phyloP scores from a whole-genome alignment of 2,797 vertebrate genomes.

The Falco concolor region DNA sequence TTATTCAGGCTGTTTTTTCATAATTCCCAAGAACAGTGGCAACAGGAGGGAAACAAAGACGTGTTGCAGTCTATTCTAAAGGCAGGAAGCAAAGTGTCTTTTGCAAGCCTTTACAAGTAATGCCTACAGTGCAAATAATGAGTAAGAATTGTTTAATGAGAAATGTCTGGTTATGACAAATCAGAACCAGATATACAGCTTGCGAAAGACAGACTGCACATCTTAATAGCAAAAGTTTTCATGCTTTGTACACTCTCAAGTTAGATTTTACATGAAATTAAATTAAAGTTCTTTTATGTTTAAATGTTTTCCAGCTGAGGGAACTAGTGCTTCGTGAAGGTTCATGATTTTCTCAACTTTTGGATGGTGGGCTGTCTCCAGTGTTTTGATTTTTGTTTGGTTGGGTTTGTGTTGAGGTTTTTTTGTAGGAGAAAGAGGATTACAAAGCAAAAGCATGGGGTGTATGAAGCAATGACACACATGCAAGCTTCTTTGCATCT shows the following conservation, averaged over 20 bases:
- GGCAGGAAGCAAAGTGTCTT: not conserved
- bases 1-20: not conserved
- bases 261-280: not conserved
- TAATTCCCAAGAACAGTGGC: not conserved
- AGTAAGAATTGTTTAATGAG: not conserved
- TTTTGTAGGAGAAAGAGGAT: not conserved
- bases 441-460: not conserved
- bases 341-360: not conserved
- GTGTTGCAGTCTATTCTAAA: not conserved
- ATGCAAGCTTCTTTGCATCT: not conserved
- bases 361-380: not conserved
- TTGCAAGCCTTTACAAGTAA: not conserved
- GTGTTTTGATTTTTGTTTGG: accelerated
- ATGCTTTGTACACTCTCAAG: not conserved
- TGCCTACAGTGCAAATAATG: not conserved
- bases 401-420: not conserved
- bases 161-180: not conserved
- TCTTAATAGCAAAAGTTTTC: not conserved
- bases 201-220: not conserved
- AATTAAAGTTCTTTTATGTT: not conserved
- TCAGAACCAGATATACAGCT: not conserved
- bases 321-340: not conserved
- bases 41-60: not conserved
- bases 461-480: not conserved
- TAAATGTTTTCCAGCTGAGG: not conserved